Evolutionary conservation across 2,888 invertebrate species (phyloP).

Genomic region (Trimorus sp.): DNA sequence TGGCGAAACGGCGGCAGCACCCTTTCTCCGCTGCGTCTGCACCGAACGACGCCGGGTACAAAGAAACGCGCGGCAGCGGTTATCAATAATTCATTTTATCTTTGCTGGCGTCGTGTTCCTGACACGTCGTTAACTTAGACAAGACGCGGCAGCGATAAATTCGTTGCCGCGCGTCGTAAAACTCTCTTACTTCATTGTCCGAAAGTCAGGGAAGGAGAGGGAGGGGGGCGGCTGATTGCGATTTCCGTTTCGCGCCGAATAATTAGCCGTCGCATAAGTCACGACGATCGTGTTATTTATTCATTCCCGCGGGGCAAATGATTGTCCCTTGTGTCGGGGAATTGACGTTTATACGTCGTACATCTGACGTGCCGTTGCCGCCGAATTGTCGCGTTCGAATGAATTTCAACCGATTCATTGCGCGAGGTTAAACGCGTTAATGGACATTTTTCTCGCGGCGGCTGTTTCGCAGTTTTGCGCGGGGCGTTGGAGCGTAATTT

Average conservation of each 20-base stretch:
- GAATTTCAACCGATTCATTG: constrained; percentile 39
- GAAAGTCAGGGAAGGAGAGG: constrained; percentile 10
- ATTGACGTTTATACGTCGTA: constrained; percentile 42
- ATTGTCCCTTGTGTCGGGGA: constrained; percentile 10
- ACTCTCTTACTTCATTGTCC: constrained; percentile 48
- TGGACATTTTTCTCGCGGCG: constrained; percentile 19
- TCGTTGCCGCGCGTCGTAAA: constrained; percentile 30
- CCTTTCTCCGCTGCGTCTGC: too few species aligned
- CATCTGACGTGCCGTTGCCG: constrained; percentile 25
- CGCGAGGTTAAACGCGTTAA: constrained; percentile 35
- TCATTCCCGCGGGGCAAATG: constrained; percentile 33
- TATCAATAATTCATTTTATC: constrained; percentile 52
- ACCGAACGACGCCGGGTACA: neutral
- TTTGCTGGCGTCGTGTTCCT: constrained; percentile 35
- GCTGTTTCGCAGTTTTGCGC: constrained; percentile 22
- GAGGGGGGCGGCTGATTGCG: constrained; percentile 13
- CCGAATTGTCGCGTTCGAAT: constrained; percentile 29
- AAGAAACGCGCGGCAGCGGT: constrained; percentile 10
- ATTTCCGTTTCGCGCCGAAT: constrained; percentile 42
- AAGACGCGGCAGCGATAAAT: constrained; percentile 45
- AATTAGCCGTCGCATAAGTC: constrained; percentile 55
- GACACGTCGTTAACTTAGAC: constrained; percentile 39
- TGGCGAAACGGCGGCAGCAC: too few species aligned
- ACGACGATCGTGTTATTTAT: constrained; percentile 38
- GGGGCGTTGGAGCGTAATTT: constrained; percentile 19